Evolutionary conservation across 2,797 vertebrate species (phyloP), one percentile per base, ranked within the genome.

Genomic region (Enteromius viviparus): DNA sequence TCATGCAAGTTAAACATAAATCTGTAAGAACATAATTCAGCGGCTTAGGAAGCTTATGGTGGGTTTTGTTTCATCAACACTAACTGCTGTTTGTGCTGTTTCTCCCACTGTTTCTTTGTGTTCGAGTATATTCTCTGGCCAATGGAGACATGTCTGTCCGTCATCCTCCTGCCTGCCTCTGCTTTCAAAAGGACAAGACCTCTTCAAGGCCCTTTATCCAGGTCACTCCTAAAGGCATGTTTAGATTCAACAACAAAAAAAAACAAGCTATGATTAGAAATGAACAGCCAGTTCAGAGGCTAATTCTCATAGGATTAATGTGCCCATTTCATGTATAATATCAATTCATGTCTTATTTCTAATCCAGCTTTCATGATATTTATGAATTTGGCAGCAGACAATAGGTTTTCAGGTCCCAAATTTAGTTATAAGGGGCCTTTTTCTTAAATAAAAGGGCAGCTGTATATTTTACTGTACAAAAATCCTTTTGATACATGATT

Each of bases 191-290:
- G 96, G 95, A 96, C 95, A 93, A 94, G 95, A 96, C 92, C 95
- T 96, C 93, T 95, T 95, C 87, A 86, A 89, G 84, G 93, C 96
- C 95, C 94, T 95, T 92, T 95, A 94, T 95, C 95, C 96, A 96
- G 96, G 96, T 96, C 95, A 96, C 96, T 96, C 94, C 93, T 95
- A 95, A 96, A 95, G 96, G 96, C 96, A 97, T 96, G 96, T 96
- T 95, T 96, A 96, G 96, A 96, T 96, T 23, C 65, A 86, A 83
- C 77, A 85, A 77, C 76, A 85, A 84, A 81, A 71, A 71, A 81
- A 71, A 83, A 42, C 11, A 84, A 84, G 45, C 76, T 80, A 21
- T 82, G 64, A 70, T 47, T 55, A 80, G 40, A 78, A n/a, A 40
- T 21, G 19, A 75, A 66, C 64, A 58, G 26, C 23, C 17, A 47